phyloP scores from a whole-genome alignment of 2,888 invertebrate genomes.

The Caprella mutica region DNA sequence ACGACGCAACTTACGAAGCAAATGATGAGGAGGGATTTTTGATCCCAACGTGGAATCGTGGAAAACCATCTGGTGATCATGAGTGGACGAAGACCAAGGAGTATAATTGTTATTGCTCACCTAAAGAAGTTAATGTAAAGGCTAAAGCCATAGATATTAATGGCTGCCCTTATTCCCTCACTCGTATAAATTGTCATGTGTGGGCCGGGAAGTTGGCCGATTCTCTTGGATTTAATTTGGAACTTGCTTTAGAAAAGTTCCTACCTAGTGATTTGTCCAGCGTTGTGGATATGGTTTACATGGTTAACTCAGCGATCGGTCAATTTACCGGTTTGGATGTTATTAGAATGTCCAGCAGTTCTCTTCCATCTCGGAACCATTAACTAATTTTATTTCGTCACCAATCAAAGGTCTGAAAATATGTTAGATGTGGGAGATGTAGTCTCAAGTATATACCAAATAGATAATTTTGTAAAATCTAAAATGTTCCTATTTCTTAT shows the following conservation, averaged over 20 bases:
- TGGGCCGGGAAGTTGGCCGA: not conserved
- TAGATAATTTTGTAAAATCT: no score
- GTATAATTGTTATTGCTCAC: not conserved
- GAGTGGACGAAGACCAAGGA: not conserved
- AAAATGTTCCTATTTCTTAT: no score
- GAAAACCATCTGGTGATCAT: not conserved
- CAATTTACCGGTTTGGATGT: no score
- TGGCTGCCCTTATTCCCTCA: not conserved
- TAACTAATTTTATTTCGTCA: no score
- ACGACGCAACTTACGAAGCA: conserved; percentile 3
- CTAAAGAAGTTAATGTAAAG: not conserved
- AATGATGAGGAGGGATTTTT: not conserved
- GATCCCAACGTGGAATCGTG: not conserved
- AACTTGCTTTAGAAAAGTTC: not conserved
- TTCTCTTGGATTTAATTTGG: not conserved
- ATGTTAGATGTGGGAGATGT: no score
- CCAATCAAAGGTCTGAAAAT: no score
- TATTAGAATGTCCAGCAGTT: no score
- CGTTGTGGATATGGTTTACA: not conserved
- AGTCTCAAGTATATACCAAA: no score
- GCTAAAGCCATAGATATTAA: not conserved
- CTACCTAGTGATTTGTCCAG: not conserved
- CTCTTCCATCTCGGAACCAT: no score
- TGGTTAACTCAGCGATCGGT: no score
- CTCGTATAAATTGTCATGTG: not conserved